Evolutionary conservation across 2,888 invertebrate genomes (phyloP).

Genomic region (Polydrusus tereticollis): DNA sequence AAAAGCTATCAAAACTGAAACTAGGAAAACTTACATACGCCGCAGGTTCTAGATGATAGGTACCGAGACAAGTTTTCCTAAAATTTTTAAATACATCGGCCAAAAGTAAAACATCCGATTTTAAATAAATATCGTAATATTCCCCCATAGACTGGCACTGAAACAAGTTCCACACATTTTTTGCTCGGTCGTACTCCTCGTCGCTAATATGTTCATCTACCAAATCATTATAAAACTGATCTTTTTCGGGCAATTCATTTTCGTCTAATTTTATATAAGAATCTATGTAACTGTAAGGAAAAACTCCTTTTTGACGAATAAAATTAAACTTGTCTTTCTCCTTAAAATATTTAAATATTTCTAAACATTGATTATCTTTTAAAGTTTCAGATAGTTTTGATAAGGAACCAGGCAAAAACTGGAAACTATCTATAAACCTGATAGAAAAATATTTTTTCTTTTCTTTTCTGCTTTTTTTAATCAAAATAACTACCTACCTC

Average conservation of each 20-base stretch:
- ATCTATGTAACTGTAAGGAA: not conserved
- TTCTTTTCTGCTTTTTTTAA: too few species aligned
- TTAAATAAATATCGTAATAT: not conserved
- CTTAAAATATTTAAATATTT: not conserved
- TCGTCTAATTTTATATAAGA: not conserved
- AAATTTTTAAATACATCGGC: too few species aligned
- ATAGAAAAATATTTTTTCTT: not conserved
- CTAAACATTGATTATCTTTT: not conserved
- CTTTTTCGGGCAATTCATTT: not conserved
- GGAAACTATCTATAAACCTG: not conserved
- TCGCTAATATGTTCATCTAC: not conserved
- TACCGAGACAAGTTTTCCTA: too few species aligned
- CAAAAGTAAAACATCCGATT: too few species aligned
- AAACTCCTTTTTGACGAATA: not conserved
- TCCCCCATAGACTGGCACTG: slow-evolving; percentile 26
- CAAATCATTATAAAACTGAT: not conserved
- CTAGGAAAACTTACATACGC: not conserved
- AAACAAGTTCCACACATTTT: slow-evolving; percentile 33
- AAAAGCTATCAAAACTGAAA: not conserved
- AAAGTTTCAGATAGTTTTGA: not conserved
- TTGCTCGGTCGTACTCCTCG: slow-evolving; percentile 1
- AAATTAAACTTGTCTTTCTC: not conserved
- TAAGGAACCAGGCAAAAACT: not conserved
- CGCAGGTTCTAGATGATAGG: slow-evolving; percentile 55
- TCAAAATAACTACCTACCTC: not conserved